Evolutionary conservation across 2,113 vertebrate species (phyloP).

Genomic region (Eolophus roseicapilla): DNA sequence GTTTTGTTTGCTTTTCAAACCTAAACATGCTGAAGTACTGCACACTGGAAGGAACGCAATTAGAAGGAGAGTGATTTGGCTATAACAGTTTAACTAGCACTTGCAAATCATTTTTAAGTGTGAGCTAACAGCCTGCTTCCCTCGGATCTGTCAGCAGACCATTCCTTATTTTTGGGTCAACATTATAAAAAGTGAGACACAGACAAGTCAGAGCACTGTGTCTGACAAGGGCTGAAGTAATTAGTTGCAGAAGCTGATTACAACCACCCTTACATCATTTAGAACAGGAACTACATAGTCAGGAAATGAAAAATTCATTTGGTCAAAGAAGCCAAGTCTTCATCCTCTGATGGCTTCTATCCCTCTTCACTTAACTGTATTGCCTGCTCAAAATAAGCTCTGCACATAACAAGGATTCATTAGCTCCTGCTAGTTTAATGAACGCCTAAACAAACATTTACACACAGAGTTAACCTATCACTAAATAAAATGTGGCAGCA

Average conservation of each 20-base stretch:
- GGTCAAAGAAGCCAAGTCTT: conserved; percentile 10
- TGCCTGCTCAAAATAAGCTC: conserved; percentile 12
- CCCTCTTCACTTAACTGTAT: neutral
- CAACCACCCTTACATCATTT: neutral
- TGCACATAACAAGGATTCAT: neutral
- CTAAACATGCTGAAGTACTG: neutral
- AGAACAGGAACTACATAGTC: neutral
- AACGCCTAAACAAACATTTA: neutral
- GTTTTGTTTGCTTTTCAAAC: neutral
- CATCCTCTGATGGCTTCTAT: neutral
- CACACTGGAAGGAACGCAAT: neutral
- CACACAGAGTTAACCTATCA: conserved; percentile 11
- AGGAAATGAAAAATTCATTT: conserved; percentile 10
- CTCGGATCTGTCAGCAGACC: neutral
- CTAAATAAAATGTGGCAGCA: neutral
- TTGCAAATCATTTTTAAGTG: neutral
- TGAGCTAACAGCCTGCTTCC: conserved; percentile 12
- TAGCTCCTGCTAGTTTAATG: conserved; percentile 14
- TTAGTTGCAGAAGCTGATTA: neutral
- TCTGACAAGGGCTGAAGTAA: neutral
- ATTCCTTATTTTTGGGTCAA: neutral
- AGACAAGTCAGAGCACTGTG: neutral
- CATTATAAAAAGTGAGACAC: neutral
- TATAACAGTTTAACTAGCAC: neutral
- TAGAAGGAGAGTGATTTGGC: neutral